Evolutionary conservation across 1,140 invertebrate species (phyloP), one percentile per base, ranked within the genome.

Genomic region (Apis florea): DNA sequence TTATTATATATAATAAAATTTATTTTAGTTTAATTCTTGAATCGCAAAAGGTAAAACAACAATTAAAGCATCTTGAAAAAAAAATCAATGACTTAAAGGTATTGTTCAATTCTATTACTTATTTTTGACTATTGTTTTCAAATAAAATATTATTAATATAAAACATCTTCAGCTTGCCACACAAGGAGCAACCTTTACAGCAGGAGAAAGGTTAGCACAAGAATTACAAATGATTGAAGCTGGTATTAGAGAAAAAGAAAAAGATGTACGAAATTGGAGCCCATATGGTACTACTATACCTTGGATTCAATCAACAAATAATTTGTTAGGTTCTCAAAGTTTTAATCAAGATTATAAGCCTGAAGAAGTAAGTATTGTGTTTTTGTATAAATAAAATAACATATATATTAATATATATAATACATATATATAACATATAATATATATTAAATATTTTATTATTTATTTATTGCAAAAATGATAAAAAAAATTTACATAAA

Each of bases 41-140:
- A 82, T 95, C 95, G 9, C 95, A 96, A 76, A 94, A 94, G 85
- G 94, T 96, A 61, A 95, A 95, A 88, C 93, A 95, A 72, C 95
- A 96, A 89, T 90, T 96, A n/a, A 94, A 94, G 69, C 94, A 95
- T 88, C 90, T 96, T 63, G 95, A 96, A 79, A 95, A 95, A 79
- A 95, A 96, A 89, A 94, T 96, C 6, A 95, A 96, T 87, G 95
- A 96, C 90, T 91, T 96, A 70, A 96, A 96, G 93, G 94, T 96
- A 90, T 85, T 82, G 26, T 26, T 19, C 4, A 21, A 15, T 83
- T 19, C 9, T 15, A n/a, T 13, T 71, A 66, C 76, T 31, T 72
- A 67, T 31, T 12, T 72, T 68, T 24, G 2, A 3, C 17, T 56
- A 1, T n/a, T 24, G 0, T 15, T 68, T 49, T 51, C 21, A 47